Evolutionary conservation across 2,113 vertebrate species (phyloP).

Genomic region (Poecilia latipinna): DNA sequence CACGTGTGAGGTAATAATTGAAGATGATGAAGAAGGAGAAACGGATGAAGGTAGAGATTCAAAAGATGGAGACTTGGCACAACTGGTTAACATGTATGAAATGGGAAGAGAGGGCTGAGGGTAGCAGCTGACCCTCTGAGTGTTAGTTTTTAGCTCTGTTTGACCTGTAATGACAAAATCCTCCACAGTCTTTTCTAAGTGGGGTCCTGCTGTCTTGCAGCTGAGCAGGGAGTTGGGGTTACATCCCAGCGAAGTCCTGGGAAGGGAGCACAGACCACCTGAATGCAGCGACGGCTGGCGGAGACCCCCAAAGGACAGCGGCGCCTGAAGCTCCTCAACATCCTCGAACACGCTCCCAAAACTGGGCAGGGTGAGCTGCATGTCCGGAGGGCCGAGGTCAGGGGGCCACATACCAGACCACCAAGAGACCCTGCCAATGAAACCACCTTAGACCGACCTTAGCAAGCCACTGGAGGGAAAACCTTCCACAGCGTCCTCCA

Average conservation of each 20-base stretch:
- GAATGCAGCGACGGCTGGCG: slow-evolving; percentile 81
- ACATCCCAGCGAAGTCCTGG: slow-evolving; percentile 75
- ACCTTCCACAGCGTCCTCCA: slow-evolving; percentile 30
- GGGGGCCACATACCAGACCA: slow-evolving; percentile 71
- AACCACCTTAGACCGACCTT: slow-evolving; percentile 15
- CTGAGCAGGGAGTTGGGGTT: slow-evolving; percentile 85
- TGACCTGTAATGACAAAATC: slow-evolving; percentile 75
- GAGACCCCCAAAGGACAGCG: slow-evolving; percentile 77
- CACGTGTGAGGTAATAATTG: slow-evolving; percentile 57
- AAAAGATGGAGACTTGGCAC: slow-evolving; percentile 55
- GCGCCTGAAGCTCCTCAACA: slow-evolving; percentile 54
- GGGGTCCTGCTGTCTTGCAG: slow-evolving; percentile 84
- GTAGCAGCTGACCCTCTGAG: slow-evolving; percentile 74
- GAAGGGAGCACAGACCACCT: slow-evolving; percentile 78
- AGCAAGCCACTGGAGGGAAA: slow-evolving; percentile 28
- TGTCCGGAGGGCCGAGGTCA: slow-evolving; percentile 69
- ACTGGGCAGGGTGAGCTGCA: slow-evolving; percentile 68
- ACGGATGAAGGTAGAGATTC: slow-evolving; percentile 73
- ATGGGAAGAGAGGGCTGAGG: slow-evolving; percentile 51
- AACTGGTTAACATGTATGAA: slow-evolving; percentile 49
- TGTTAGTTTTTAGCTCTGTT: slow-evolving; percentile 72
- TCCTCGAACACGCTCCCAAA: slow-evolving; percentile 70
- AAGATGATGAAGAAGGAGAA: slow-evolving; percentile 70
- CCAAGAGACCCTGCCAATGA: slow-evolving; percentile 3
- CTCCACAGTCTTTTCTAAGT: slow-evolving; percentile 79